Conservation (phyloP, 2,888 invertebrate genomes). For the Abrostola triplasia region DNA sequence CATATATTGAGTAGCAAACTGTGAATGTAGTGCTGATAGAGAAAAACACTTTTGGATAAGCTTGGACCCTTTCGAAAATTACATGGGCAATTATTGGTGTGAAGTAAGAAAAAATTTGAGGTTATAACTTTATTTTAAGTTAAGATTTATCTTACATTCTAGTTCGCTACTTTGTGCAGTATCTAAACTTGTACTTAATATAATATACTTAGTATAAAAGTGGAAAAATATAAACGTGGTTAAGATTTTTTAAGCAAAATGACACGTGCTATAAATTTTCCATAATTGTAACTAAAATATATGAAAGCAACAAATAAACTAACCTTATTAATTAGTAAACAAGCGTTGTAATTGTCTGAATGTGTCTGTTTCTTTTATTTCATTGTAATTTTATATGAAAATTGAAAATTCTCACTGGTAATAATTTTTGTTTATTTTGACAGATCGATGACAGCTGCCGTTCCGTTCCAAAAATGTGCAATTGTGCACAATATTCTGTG, state of each 20-base stretch:
- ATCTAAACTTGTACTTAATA: background rate
- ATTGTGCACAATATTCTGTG: too few relatives aligned
- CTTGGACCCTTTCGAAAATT: too few relatives aligned
- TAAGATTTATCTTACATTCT: background rate
- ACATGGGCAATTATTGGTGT: background rate
- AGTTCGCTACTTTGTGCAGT: background rate
- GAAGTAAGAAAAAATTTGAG: slow-evolving; percentile 11
- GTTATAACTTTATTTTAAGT: slow-evolving; percentile 14
- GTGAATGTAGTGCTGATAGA: too few relatives aligned
- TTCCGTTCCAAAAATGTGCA: background rate
- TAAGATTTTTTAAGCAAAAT: background rate
- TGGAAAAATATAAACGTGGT: background rate
- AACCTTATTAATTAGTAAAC: slow-evolving; percentile 18
- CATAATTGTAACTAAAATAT: background rate
- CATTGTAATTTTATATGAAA: background rate
- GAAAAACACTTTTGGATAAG: too few relatives aligned
- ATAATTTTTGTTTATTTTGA: slow-evolving; percentile 17
- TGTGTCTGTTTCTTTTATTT: background rate
- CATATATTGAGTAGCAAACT: too few relatives aligned
- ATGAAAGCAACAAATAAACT: background rate
- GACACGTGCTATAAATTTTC: slow-evolving; percentile 25
- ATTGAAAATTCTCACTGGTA: background rate
- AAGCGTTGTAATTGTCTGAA: background rate
- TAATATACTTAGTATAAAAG: background rate
- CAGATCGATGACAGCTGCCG: slow-evolving; percentile 7